phyloP scores from a whole-genome alignment of 2,888 invertebrate species.

The Brenthis ino region DNA sequence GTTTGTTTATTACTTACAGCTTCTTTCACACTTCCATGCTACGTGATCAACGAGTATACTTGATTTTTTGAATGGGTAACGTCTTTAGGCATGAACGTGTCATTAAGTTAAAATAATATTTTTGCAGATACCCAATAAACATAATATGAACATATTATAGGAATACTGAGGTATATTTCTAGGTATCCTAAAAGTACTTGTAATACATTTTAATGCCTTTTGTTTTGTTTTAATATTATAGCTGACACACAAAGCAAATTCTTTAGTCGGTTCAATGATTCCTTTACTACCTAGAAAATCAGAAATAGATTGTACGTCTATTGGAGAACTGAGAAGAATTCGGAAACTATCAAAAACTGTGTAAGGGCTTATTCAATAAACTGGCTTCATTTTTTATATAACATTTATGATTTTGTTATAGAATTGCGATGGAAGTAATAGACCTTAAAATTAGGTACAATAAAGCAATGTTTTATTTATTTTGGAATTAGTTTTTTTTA shows the following conservation, averaged over 20 bases:
- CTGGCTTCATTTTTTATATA: neutral
- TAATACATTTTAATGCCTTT: neutral
- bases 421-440: neutral
- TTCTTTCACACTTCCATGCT: too few species aligned
- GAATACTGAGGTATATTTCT: too few species aligned
- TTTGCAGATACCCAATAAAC: too few species aligned
- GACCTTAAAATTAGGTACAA: too few species aligned
- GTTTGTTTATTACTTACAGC: too few species aligned
- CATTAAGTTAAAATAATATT: too few species aligned
- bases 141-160: too few species aligned
- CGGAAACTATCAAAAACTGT: slow-evolving; percentile 49
- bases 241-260: slow-evolving; percentile 64
- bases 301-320: slow-evolving; percentile 50
- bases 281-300: slow-evolving; percentile 61
- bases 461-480: too few species aligned
- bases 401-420: neutral
- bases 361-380: slow-evolving; percentile 45
- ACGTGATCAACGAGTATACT: too few species aligned
- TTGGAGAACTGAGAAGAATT: slow-evolving; percentile 52
- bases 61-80: too few species aligned
- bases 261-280: slow-evolving; percentile 59
- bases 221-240: slow-evolving; percentile 36
- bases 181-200: neutral
- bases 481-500: too few species aligned
- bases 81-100: too few species aligned